Evolutionary conservation across 1,140 invertebrate genomes (phyloP).

Genomic region (Galleria mellonella): DNA sequence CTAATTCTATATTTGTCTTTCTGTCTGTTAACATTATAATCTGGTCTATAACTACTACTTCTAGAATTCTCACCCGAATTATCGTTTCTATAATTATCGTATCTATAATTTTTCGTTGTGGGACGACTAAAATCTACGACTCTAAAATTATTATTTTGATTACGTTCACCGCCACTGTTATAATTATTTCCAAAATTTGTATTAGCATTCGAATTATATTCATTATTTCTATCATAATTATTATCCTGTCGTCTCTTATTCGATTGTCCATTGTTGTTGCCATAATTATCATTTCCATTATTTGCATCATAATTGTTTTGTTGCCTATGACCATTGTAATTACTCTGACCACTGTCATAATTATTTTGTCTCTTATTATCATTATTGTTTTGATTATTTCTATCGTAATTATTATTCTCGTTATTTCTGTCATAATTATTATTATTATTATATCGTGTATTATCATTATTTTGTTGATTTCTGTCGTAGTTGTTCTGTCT

Average conservation of each 20-base stretch:
- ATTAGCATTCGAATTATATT: slow-evolving; percentile 1
- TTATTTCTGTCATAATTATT: neutral
- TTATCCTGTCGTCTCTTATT: neutral
- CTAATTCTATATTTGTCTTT: neutral
- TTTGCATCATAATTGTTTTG: neutral
- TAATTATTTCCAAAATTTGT: too few species aligned
- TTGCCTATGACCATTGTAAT: neutral
- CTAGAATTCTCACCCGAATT: too few species aligned
- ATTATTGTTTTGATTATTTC: neutral
- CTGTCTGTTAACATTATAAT: neutral
- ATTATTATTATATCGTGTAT: neutral
- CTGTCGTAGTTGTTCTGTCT: neutral
- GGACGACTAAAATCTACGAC: too few species aligned
- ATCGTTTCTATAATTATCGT: too few species aligned
- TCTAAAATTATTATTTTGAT: too few species aligned
- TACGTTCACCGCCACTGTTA: too few species aligned
- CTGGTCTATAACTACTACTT: neutral
- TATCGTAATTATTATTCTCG: neutral
- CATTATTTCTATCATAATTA: neutral
- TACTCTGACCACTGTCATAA: neutral
- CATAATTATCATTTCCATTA: neutral
- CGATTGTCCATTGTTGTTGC: neutral
- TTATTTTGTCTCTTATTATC: neutral
- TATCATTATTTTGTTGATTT: neutral
- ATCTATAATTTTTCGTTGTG: too few species aligned